Base-by-base conservation (phyloP, 2,888 invertebrate genomes). In the Diogma glabrata region DNA sequence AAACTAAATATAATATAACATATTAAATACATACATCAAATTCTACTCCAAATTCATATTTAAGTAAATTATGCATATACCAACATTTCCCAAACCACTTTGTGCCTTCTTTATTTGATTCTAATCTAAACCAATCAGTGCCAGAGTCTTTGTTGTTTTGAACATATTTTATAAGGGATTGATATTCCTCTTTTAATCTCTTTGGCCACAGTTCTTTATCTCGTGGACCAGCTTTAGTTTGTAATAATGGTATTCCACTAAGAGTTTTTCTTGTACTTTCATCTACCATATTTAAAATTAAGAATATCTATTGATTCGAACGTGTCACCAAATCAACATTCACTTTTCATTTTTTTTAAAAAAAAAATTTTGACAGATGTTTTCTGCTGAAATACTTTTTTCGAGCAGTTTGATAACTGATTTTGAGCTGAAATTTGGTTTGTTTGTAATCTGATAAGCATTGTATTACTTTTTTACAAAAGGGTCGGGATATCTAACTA, bases 41-140 rank as follows among this genome's bases (percentile, higher is more conserved):
- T 70, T 96, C 95, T 51, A 97, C 78, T 62, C 95, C 94, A 70
- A 97, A 97, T 69, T 97, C 96, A 66, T 96, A 97, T 70, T 94
- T 96, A 26, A 96, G 76, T 49, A 95, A 74, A 65, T 96, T 89
- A 62, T 97, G 94, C 62, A 96, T 88, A 63, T 87, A 90, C 99
- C 99, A 99, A 67, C 97, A 99, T 70, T 95, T 97, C 24, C 97
- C 97, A 67, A 97, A 99, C 99, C 99, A 97, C 60, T 86, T 82
- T 0, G 97, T 99, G 1, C 99, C 92, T 55, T 97, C 95, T 64
- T 94, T 94, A 69, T 99, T 99, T 0, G 96, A 95, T 70, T 99
- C 97, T 47, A 99, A 68, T 3, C 95, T 78, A 67, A 99, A 99
- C 99, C 99, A 99, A 69, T 99, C 99, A 64, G 93, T 93, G 64